Base-by-base conservation (phyloP, 1,140 invertebrate genomes). In the Drosophila grimshawi region DNA sequence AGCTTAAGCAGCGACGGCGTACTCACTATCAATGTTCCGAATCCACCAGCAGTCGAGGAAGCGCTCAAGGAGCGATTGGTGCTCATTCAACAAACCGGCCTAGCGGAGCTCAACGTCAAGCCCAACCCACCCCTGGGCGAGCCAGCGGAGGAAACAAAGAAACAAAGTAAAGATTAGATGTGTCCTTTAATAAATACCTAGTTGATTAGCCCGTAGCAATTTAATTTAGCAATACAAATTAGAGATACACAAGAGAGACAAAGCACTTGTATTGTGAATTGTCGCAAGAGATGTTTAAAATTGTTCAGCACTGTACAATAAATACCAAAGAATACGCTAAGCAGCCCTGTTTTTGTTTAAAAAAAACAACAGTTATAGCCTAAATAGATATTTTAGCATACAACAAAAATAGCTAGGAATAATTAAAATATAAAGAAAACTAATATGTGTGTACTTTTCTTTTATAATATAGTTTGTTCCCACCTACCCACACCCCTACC, bases 1-100 rank as follows among this genome's bases (percentile, higher is more conserved):
- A 94, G 91, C 27, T 85, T 96, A 19, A 95, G 94, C 27, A 93
- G 94, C 8, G 95, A 96, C 85, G 95, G 95, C 2, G 91, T 96
- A 8, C 90, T 96, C 0, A 95, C 94, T 2, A 93, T 96, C 33
- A 90, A 70, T 60, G 89, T 91, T 3, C 91, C 91, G 48, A 86
- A 89, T 71, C 89, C 91, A 85, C 93, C 56, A 93, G 78, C 57
- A 5, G 46, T 94, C 4, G 94, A 95, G 3, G 88, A 90, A 46
- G 90, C 93, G 30, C 45, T 89, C 3, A 78, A 93, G 27, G 93
- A 93, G 55, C 91, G 92, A 3, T 56, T 86, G 3, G 89, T 94
- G n/a, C 90, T 91, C 29, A 93, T 94, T 32, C 86, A 91, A 35
- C 91, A 93, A 19, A 92, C 90, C 10, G 92, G 82, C 3, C 80